phyloP scores from a whole-genome alignment of 2,888 invertebrate species.

The Cryptosula pallasiana region DNA sequence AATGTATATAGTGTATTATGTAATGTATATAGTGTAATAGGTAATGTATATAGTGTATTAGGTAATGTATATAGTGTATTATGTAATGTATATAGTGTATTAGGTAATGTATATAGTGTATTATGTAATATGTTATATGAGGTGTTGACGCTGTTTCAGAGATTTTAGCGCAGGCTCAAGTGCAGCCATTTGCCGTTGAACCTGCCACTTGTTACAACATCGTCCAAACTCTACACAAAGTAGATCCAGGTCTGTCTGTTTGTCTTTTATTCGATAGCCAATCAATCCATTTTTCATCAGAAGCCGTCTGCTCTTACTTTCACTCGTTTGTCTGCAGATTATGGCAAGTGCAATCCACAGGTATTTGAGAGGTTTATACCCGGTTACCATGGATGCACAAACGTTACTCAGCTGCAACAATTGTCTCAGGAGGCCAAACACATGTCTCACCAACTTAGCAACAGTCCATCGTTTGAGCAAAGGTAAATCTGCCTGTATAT shows the following conservation, averaged over 20 bases:
- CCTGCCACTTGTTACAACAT: not conserved
- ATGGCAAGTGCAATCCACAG: not conserved
- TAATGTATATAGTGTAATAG: too few species aligned
- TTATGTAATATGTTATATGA: not conserved
- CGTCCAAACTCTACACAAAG: not conserved
- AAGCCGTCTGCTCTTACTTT: too few species aligned
- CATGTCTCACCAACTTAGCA: not conserved
- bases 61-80: too few species aligned
- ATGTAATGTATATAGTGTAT: not conserved
- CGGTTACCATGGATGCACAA: not conserved
- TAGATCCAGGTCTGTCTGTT: not conserved
- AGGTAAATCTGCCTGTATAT: too few species aligned
- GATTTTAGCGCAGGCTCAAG: not conserved
- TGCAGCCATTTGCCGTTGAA: conserved; percentile 8
- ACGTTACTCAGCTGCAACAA: not conserved
- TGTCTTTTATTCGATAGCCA: too few species aligned
- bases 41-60: not conserved
- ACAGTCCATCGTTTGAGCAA: too few species aligned
- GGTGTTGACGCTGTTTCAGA: too few species aligned
- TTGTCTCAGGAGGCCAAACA: not conserved
- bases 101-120: not conserved
- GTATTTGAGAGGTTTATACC: conserved; percentile 8
- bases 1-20: too few species aligned
- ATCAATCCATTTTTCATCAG: too few species aligned
- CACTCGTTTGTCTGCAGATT: not conserved